These are phyloP conservation scores for Medauroidea extradentata DNA, from an alignment of 1,140 invertebrate genomes.

Conservation along the genomic window DNA sequence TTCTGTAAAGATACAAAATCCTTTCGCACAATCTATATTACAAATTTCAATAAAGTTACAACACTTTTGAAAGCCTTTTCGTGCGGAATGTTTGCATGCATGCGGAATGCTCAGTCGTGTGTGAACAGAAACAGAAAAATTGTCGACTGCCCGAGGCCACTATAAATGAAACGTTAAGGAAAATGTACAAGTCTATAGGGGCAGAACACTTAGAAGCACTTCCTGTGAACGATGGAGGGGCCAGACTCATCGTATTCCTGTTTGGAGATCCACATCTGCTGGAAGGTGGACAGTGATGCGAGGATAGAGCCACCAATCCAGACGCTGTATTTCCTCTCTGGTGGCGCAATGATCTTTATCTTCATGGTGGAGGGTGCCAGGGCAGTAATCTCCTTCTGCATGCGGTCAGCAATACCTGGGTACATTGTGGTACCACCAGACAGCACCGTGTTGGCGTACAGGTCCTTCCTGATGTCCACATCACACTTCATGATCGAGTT, in stretches of 20 bases:
- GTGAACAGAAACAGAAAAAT: slow-evolving; percentile 6
- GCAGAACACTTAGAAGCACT: slow-evolving; percentile 79
- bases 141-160: not conserved
- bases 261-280: slow-evolving; percentile 95
- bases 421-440: slow-evolving; percentile 97
- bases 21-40: slow-evolving; percentile 8
- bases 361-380: slow-evolving; percentile 72
- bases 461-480: slow-evolving; percentile 88
- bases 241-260: slow-evolving; percentile 94
- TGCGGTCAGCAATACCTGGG: slow-evolving; percentile 79
- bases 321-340: slow-evolving; percentile 79
- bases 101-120: slow-evolving; percentile 6
- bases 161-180: not conserved
- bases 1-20: slow-evolving; percentile 19
- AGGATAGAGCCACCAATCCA: slow-evolving; percentile 87
- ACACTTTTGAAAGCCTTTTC: slow-evolving; percentile 7
- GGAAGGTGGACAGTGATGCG: slow-evolving; percentile 83
- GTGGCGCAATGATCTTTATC: slow-evolving; percentile 79
- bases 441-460: slow-evolving; percentile 94
- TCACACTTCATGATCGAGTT: slow-evolving; percentile 98
- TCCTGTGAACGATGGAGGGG: slow-evolving; percentile 90
- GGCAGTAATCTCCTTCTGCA: slow-evolving; percentile 73
- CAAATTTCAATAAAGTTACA: slow-evolving; percentile 15
- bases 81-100: slow-evolving; percentile 10
- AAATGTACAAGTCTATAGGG: not conserved